Conservation (phyloP, 2,113 vertebrate genomes). For the Engystomops pustulosus region DNA sequence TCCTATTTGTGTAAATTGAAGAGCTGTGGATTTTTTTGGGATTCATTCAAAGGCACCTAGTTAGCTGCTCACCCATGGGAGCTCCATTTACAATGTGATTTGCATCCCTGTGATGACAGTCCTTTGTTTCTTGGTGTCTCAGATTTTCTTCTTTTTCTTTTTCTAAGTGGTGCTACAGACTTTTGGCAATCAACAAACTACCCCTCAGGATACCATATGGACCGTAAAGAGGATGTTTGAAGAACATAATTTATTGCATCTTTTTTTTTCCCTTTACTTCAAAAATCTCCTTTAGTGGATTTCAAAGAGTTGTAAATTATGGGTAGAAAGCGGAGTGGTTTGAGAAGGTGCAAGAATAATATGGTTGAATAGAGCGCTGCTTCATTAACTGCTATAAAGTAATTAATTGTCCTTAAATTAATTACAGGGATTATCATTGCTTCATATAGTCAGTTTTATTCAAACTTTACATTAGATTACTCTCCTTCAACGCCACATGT, state of each 20-base stretch:
- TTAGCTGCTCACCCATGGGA: slow-evolving; percentile 27
- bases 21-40: slow-evolving; percentile 28
- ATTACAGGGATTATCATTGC: slow-evolving; percentile 27
- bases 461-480: background rate
- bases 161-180: slow-evolving; percentile 28
- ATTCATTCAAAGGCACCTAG: slow-evolving; percentile 35
- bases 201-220: slow-evolving; percentile 50
- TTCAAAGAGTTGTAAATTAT: slow-evolving; percentile 49
- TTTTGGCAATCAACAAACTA: slow-evolving; percentile 49
- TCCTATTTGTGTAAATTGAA: slow-evolving; percentile 35
- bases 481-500: background rate
- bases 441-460: slow-evolving; percentile 15
- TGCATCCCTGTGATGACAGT: slow-evolving; percentile 40
- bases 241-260: slow-evolving; percentile 47
- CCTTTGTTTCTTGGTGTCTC: slow-evolving; percentile 29
- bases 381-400: slow-evolving; percentile 27
- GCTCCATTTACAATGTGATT: slow-evolving; percentile 36
- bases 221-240: slow-evolving; percentile 40
- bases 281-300: slow-evolving; percentile 14
- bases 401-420: slow-evolving; percentile 37
- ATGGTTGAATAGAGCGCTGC: background rate
- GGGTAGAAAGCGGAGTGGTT: slow-evolving; percentile 15
- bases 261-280: slow-evolving; percentile 45
- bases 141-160: slow-evolving; percentile 25
- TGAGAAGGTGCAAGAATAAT: slow-evolving; percentile 36